Conservation (phyloP, 2,113 vertebrate species). For the Nymphicus hollandicus region DNA sequence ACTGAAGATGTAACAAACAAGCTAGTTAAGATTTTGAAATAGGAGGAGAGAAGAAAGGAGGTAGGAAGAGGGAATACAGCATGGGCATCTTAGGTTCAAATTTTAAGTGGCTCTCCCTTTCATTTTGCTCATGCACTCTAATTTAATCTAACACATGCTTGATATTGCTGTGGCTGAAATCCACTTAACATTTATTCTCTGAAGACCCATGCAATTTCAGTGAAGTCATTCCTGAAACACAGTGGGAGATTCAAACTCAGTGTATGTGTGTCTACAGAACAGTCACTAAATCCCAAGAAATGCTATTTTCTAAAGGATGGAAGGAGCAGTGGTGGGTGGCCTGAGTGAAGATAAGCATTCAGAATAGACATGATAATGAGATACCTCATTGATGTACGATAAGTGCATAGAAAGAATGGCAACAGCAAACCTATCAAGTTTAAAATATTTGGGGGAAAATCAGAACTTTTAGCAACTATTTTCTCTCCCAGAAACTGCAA, state of each 20-base stretch:
- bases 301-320: background rate
- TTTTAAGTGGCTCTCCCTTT: background rate
- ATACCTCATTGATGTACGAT: background rate
- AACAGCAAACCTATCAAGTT: background rate
- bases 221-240: background rate
- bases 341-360: background rate
- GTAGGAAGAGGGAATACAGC: background rate
- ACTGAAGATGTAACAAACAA: background rate
- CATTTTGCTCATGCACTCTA: background rate
- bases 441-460: background rate
- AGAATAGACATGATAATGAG: background rate
- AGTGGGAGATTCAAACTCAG: background rate
- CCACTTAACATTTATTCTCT: background rate
- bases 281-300: background rate
- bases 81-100: background rate
- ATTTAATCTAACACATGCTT: background rate
- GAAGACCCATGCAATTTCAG: background rate
- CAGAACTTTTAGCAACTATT: background rate
- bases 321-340: background rate
- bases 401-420: background rate
- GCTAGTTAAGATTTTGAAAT: background rate
- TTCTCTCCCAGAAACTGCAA: background rate
- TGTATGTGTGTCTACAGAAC: background rate
- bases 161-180: background rate
- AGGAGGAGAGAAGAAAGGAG: background rate